These are phyloP conservation scores for Brachyistius frenatus DNA, from an alignment of 2,113 vertebrate genomes.

Conservation along the genomic window DNA sequence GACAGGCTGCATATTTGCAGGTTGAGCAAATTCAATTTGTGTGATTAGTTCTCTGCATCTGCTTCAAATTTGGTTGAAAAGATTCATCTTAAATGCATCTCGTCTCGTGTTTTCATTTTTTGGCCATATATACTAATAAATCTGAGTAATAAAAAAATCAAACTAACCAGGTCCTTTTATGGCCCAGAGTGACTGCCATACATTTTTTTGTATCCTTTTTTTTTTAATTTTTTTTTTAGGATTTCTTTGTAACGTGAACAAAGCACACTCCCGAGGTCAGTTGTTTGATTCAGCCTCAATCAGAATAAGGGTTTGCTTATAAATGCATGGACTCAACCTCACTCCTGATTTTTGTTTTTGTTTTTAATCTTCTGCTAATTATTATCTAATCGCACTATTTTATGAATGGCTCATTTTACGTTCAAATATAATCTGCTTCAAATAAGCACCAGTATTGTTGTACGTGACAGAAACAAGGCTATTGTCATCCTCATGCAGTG, in stretches of 20 bases:
- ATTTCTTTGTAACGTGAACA: neutral
- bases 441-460: constrained; percentile 51
- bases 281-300: too few relatives aligned
- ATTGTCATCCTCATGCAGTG: constrained; percentile 31
- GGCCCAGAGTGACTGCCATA: neutral
- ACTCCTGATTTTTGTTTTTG: constrained; percentile 8
- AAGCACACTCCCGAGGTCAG: neutral
- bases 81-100: constrained; percentile 19
- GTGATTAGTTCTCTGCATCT: constrained; percentile 92
- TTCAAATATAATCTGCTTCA: constrained; percentile 78
- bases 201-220: neutral
- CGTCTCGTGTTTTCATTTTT: neutral
- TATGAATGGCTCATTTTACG: constrained; percentile 5
- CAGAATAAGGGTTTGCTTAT: neutral
- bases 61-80: constrained; percentile 67
- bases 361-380: neutral
- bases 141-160: too few relatives aligned
- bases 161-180: neutral
- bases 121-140: neutral
- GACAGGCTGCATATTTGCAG: constrained; percentile 90
- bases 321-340: neutral
- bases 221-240: too few relatives aligned
- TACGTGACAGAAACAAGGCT: constrained; percentile 32
- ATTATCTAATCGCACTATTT: neutral
- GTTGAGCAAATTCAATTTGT: constrained; percentile 92